Evolutionary conservation across 2,888 invertebrate species (phyloP).

Genomic region (Oxystoma pomonae): DNA sequence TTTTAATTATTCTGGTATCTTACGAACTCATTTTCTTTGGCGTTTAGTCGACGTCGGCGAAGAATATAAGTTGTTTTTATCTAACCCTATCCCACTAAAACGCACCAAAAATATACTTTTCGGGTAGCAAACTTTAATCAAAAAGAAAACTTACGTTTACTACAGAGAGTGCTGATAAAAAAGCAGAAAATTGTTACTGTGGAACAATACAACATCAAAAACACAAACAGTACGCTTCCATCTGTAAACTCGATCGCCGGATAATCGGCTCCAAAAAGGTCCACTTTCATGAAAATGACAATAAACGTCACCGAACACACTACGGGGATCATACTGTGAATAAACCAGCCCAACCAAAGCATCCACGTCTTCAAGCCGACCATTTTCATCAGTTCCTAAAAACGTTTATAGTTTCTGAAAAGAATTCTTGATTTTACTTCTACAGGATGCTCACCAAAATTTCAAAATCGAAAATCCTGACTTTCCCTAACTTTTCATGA

Average conservation of each 20-base stretch:
- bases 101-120: no score
- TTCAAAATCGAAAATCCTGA: no score
- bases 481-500: no score
- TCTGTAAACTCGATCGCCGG: slow-evolving; percentile 67
- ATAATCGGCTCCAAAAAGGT: slow-evolving; percentile 43
- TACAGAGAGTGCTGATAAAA: slow-evolving; percentile 72
- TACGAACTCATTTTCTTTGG: no score
- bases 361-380: slow-evolving; percentile 83
- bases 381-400: slow-evolving; percentile 86
- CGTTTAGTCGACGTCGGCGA: no score
- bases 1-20: no score
- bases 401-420: no score
- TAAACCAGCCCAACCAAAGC: slow-evolving; percentile 85
- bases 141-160: slow-evolving; percentile 57
- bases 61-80: no score
- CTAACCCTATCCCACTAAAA: no score
- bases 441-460: no score
- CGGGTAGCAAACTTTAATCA: no score
- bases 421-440: no score
- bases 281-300: slow-evolving; percentile 57
- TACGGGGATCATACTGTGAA: slow-evolving; percentile 68
- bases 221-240: slow-evolving; percentile 62
- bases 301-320: slow-evolving; percentile 57
- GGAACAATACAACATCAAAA: slow-evolving; percentile 65
- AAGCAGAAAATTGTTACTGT: slow-evolving; percentile 72